Evolutionary conservation across 2,888 invertebrate genomes (phyloP).

Genomic region (Thymelicus sylvestris): DNA sequence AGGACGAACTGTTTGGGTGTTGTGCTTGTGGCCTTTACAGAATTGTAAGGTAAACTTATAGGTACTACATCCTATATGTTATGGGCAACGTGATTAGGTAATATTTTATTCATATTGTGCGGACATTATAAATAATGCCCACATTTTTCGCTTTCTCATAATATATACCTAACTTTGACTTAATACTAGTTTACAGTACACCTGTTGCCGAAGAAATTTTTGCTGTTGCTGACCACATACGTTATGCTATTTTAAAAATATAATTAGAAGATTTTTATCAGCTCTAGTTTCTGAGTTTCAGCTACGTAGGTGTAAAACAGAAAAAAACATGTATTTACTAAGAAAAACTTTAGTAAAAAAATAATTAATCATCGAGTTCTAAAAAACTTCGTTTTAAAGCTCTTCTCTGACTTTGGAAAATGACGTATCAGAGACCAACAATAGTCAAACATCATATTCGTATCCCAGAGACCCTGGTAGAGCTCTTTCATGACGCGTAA

Average conservation of each 20-base stretch:
- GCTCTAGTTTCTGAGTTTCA: conserved; percentile 18
- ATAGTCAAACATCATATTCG: conserved; percentile 10
- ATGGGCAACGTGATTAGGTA: too few species aligned
- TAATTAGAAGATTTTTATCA: conserved; percentile 10
- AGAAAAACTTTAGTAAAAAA: conserved; percentile 19
- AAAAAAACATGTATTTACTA: conserved; percentile 18
- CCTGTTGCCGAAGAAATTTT: not conserved
- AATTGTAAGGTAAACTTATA: too few species aligned
- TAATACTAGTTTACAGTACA: too few species aligned
- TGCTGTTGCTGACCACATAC: conserved; percentile 2
- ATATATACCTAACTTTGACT: too few species aligned
- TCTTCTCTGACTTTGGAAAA: too few species aligned
- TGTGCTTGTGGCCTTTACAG: too few species aligned
- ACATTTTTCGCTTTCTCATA: too few species aligned
- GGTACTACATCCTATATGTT: too few species aligned
- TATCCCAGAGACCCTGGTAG: conserved; percentile 50
- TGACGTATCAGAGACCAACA: too few species aligned
- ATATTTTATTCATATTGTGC: too few species aligned
- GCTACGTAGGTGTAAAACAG: conserved; percentile 19
- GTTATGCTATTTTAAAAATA: conserved; percentile 9
- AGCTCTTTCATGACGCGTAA: conserved; percentile 53
- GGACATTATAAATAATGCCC: too few species aligned
- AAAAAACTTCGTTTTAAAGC: conserved; percentile 29
- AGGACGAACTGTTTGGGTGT: too few species aligned
- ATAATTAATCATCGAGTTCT: conserved; percentile 23